Evolutionary conservation across 2,797 vertebrate genomes (phyloP).

Genomic region (Acrocephalus scirpaceus): DNA sequence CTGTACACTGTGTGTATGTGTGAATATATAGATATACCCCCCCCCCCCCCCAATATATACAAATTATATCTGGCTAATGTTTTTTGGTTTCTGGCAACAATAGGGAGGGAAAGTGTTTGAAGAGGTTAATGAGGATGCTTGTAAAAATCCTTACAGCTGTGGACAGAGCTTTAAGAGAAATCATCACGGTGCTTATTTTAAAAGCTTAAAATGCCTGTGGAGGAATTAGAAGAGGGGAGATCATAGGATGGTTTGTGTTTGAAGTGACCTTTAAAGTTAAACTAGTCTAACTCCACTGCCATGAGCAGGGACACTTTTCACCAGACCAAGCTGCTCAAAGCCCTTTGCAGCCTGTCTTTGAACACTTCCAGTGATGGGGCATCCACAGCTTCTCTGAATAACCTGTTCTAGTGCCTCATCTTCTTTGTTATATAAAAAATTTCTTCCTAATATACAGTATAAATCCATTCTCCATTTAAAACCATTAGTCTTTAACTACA

Average conservation of each 20-base stretch:
- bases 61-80: background rate
- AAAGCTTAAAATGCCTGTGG: background rate
- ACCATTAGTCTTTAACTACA: background rate
- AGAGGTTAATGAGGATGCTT: background rate
- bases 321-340: background rate
- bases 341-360: accelerated
- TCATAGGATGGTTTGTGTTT: background rate
- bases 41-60: too few relatives aligned
- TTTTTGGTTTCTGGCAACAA: background rate
- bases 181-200: background rate
- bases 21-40: background rate
- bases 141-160: background rate
- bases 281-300: background rate
- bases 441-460: background rate
- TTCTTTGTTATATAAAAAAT: background rate
- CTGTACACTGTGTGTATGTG: background rate
- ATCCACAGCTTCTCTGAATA: background rate
- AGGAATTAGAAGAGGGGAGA: background rate
- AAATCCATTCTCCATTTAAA: background rate
- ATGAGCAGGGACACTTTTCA: background rate
- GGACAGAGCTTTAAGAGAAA: background rate
- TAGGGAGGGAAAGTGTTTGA: background rate
- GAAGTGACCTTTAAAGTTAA: background rate
- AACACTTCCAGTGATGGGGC: background rate
- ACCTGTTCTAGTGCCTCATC: background rate